Base-by-base conservation (phyloP, 2,113 vertebrate species). In the Anser brachyrhynchus region DNA sequence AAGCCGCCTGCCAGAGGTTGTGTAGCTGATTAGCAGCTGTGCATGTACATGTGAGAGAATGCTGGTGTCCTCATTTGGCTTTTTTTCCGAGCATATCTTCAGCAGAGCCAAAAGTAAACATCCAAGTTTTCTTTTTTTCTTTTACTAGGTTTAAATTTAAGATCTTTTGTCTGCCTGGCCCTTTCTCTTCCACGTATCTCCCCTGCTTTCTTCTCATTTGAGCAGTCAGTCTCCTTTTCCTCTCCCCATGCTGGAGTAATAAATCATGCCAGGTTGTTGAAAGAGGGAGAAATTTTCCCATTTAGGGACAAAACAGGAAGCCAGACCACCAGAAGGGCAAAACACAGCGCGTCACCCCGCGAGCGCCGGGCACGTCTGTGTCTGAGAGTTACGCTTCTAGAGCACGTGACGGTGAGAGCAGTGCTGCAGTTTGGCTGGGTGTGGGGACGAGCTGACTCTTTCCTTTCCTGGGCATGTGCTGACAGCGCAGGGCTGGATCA, bases 241-340 rank as follows among this genome's bases (percentile, higher is more conserved):
- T 61, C 39, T 70, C 71, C 46, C 67, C 76, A 16, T 37, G 44
- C 86, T 5, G 3, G 44, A 44, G 62, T 37, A 87, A 39, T 16
- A 70, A 77, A 57, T 87, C 39, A 41, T 2, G 2, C 59, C 10
- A 10, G 14, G 23, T 64, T 86, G 72, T 72, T 90, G 89, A 33
- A 90, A 86, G 52, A 64, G n/a, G 39, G n/a, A 91, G 52, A 75
- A 84, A 89, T 81, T 29, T 49, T 44, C 51, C 64, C 25, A 8
- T 2, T 3, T 35, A 33, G 44, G 61, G 83, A 7, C 46, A 89
- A 67, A 93, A 95, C 93, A 95, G 95, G 94, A 97, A 97, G n/a
- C 54, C 33, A n/a, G 46, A 35, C 3, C 13, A 72, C 44, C 71
- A 16, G 21, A 85, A 95, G 62, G 26, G 66, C 82, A 67, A 23